These are phyloP conservation scores for Rhinopomastus cyanomelas DNA, from an alignment of 2,113 vertebrate genomes.

Conservation along the genomic window DNA sequence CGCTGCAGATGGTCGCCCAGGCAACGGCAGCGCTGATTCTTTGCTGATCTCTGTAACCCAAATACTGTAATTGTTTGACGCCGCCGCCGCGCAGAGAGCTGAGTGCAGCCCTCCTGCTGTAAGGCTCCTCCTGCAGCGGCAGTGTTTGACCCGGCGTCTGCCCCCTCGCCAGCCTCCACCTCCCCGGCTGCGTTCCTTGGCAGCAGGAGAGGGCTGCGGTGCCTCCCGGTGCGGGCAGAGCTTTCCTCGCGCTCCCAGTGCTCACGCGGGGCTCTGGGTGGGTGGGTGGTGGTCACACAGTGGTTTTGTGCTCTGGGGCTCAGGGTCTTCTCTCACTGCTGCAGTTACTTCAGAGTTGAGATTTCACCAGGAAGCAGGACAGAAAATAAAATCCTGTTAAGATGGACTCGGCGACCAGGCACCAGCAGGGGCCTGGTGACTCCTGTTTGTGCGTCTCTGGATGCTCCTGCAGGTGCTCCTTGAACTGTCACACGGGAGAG, in stretches of 20 bases:
- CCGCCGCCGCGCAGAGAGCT: neutral
- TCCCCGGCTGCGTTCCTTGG: neutral
- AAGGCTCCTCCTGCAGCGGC: neutral
- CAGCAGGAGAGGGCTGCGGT: neutral
- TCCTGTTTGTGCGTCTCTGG: neutral
- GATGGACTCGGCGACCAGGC: neutral
- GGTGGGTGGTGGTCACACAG: neutral
- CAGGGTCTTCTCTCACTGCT: neutral
- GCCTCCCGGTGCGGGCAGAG: neutral
- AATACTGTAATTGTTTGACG: neutral
- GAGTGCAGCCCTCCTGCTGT: neutral
- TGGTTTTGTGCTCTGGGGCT: neutral
- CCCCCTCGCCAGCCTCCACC: rapidly evolving
- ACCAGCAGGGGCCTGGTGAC: neutral
- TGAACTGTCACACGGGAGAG: neutral
- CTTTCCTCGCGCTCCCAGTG: too few species aligned
- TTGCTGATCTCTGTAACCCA: neutral
- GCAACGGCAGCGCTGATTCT: neutral
- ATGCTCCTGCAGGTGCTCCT: neutral
- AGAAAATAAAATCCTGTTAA: neutral
- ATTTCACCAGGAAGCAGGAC: neutral
- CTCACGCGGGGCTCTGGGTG: too few species aligned
- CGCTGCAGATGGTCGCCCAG: neutral
- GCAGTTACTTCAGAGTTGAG: neutral
- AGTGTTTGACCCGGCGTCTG: neutral